Percentiles rank a stretch among this genome's conserved stretches.
Conservation (phyloP, 2,797 vertebrate species). For the Leuciscus waleckii region DNA sequence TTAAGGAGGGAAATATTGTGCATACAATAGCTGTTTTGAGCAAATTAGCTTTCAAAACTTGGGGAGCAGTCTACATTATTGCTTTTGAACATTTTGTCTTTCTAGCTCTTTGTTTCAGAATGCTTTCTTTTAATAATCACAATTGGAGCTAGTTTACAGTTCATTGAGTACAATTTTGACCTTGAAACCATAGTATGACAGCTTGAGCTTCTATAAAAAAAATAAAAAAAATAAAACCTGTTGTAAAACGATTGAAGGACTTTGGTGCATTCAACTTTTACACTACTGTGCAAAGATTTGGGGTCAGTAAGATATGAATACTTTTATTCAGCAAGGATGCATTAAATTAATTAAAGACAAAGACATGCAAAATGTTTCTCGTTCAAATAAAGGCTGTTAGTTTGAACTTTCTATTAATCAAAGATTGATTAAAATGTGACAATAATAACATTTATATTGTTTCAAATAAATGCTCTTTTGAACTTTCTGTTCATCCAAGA, state of each 20-base stretch:
- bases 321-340: neutral
- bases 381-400: neutral
- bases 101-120: constrained; percentile 32
- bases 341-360: neutral
- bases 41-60: constrained; percentile 60
- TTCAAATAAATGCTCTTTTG: neutral
- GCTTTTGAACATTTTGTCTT: neutral
- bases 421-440: neutral
- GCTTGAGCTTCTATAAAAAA: no score
- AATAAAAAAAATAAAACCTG: no score
- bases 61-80: constrained; percentile 34
- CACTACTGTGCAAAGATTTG: neutral
- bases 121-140: constrained; percentile 58
- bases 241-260: neutral
- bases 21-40: constrained; percentile 55
- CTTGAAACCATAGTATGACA: neutral
- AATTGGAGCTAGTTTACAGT: constrained; percentile 42
- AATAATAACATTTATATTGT: neutral
- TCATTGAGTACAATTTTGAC: neutral
- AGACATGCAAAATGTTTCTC: neutral
- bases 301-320: neutral
- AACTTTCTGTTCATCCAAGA: neutral
- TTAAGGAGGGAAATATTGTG: constrained; percentile 57
- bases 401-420: neutral
- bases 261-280: neutral